Evolutionary conservation across 2,797 vertebrate genomes (phyloP).

Genomic region (Lophius americanus): DNA sequence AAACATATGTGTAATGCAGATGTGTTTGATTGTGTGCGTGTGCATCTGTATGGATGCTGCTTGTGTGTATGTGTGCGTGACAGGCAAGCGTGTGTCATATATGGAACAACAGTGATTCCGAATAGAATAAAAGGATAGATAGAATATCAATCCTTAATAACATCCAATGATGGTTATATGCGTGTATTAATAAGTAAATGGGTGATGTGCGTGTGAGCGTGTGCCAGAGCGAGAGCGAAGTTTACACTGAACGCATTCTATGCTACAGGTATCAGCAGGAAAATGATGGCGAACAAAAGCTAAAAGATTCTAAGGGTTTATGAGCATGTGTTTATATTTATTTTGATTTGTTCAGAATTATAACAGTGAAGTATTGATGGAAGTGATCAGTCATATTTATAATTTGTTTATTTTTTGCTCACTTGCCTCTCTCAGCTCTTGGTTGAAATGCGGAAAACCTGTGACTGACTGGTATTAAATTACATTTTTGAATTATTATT

Average conservation of each 20-base stretch:
- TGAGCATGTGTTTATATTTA: conserved; percentile 76
- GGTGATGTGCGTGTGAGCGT: conserved; percentile 45
- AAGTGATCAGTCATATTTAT: conserved; percentile 76
- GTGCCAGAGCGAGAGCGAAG: conserved; percentile 59
- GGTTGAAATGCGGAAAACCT: conserved; percentile 48
- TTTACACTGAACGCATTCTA: conserved; percentile 77
- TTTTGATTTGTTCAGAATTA: conserved; percentile 73
- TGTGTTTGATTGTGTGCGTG: conserved; percentile 60
- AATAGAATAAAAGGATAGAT: conserved; percentile 20
- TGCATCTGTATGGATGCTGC: conserved; percentile 38
- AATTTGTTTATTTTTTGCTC: conserved; percentile 62
- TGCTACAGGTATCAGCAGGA: conserved; percentile 60
- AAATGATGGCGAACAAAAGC: conserved; percentile 22
- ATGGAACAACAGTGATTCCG: conserved; percentile 59
- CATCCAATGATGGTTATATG: conserved; percentile 58
- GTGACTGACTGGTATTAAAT: conserved; percentile 55
- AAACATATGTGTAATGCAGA: conserved; percentile 68
- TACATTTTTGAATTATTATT: conserved; percentile 58
- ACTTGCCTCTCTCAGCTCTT: conserved; percentile 52
- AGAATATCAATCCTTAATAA: conserved; percentile 66
- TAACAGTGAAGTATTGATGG: conserved; percentile 72
- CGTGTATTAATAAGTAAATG: conserved; percentile 62
- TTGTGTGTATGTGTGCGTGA: conserved; percentile 34
- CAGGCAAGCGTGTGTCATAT: conserved; percentile 21
- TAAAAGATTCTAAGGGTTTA: conserved; percentile 49